Conservation (phyloP, 2,797 vertebrate genomes). For the Muscicapa striata region DNA sequence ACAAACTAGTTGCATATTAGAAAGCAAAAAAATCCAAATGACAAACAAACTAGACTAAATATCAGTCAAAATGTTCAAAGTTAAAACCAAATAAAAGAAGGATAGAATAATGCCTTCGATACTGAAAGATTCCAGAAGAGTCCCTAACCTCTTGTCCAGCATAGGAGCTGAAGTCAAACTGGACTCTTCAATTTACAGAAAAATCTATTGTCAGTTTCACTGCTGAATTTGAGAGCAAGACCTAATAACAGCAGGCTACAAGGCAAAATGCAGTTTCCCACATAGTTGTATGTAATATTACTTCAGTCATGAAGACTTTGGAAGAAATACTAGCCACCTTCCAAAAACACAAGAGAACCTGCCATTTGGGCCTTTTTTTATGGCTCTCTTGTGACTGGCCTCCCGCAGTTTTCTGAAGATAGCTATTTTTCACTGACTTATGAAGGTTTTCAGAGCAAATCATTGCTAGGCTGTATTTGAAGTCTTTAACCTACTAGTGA, state of each 20-base stretch:
- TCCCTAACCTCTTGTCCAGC: background rate
- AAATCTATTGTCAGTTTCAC: background rate
- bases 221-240: background rate
- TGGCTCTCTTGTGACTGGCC: background rate
- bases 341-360: background rate
- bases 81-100: background rate
- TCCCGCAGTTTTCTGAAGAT: background rate
- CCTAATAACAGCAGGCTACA: background rate
- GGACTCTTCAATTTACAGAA: background rate
- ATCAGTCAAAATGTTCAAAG: background rate
- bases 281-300: rapidly evolving
- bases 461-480: background rate
- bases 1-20: background rate
- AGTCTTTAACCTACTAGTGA: background rate
- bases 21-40: background rate
- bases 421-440: background rate
- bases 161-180: background rate
- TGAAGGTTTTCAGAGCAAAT: background rate
- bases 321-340: background rate
- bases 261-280: background rate
- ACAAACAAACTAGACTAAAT: background rate
- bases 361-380: background rate
- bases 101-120: background rate
- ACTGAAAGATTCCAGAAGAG: background rate
- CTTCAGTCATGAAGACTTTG: background rate